A percentile compares a stretch with the other conserved stretches of the same genome.
Conservation (phyloP, 1,140 invertebrate species). For the Eciton burchellii region DNA sequence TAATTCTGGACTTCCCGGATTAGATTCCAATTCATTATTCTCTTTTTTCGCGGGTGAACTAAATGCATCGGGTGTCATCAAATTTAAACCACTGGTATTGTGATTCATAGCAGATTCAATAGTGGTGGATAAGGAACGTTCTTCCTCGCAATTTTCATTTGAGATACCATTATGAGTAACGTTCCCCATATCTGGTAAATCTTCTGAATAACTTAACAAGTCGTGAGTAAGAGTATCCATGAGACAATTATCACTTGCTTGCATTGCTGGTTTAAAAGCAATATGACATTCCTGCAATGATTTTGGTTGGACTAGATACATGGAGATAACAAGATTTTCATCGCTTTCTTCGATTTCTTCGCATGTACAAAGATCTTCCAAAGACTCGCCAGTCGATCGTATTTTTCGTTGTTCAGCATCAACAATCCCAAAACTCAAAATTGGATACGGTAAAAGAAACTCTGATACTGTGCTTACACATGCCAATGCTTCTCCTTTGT, state of each 20-base stretch:
- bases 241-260: constrained; percentile 68
- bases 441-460: constrained; percentile 93
- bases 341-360: constrained; percentile 80
- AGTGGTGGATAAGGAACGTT: constrained; percentile 77
- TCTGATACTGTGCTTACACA: constrained; percentile 91
- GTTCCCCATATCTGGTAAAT: constrained; percentile 76
- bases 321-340: constrained; percentile 88
- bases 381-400: constrained; percentile 79
- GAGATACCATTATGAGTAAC: constrained; percentile 84
- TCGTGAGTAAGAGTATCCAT: constrained; percentile 79
- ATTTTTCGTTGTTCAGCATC: constrained; percentile 88
- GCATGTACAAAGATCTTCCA: constrained; percentile 81
- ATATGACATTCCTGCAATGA: constrained; percentile 95
- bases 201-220: constrained; percentile 80
- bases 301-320: constrained; percentile 95
- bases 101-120: constrained; percentile 79
- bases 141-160: constrained; percentile 85
- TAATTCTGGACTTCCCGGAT: constrained; percentile 78
- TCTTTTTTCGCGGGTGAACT: constrained; percentile 88
- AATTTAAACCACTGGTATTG: constrained; percentile 85
- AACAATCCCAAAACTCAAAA: constrained; percentile 94
- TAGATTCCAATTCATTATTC: constrained; percentile 76
- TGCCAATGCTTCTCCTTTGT: constrained; percentile 85
- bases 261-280: constrained; percentile 88
- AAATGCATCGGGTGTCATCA: constrained; percentile 96